Base-by-base conservation (phyloP, 2,888 invertebrate genomes). In the Lasioglossum figueresi region DNA sequence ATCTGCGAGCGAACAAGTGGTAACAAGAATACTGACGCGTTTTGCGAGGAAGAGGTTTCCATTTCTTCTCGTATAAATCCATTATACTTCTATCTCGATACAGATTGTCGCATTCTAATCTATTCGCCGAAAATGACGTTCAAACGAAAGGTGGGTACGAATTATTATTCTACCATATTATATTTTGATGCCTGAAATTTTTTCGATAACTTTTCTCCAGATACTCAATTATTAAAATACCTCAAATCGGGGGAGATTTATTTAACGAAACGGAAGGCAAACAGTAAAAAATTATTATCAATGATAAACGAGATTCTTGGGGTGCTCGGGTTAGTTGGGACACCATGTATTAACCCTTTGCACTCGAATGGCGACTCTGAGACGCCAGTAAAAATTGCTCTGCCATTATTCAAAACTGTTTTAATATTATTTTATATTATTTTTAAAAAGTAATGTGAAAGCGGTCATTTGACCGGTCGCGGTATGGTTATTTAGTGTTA, bases 91-190 rank as follows among this genome's bases (percentile, higher is more conserved):
- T n/a, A n/a, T 71, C 48, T 77, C 45, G n/a, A 19, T 56, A 34
- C 66, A 34, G 66, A 34, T 19, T 68, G 66, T 68, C 66, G 34
- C 66, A 68, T 68, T 34, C 23, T 68, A 68, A 68, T 68, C 66
- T 23, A 34, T 68, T 23, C 1, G 23, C 37, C 37, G 37, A 34
- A 37, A 34, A 37, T 37, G 3, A 34, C 34, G 34, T 23, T 37
- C 34, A 12, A 68, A 68, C 31, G 34, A 68, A 10, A 23, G 3
- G 4, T 23, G 16, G 1, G 14, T 2, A 3, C 27, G 4, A 59
- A 59, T 59, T 59, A 59, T 59, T 59, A 31, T 59, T 59, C 59
- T 27, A 31, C 59, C 59, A 63, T 63, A 63, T 63, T 63, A 27
- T 5, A 31, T 63, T 16, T 16, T 8, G 16, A 0, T 63, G 14